Percentiles rank a stretch among this genome's conserved stretches.
These are phyloP conservation scores for Falco punctatus DNA, from an alignment of 2,113 vertebrate genomes.

Conservation along the genomic window DNA sequence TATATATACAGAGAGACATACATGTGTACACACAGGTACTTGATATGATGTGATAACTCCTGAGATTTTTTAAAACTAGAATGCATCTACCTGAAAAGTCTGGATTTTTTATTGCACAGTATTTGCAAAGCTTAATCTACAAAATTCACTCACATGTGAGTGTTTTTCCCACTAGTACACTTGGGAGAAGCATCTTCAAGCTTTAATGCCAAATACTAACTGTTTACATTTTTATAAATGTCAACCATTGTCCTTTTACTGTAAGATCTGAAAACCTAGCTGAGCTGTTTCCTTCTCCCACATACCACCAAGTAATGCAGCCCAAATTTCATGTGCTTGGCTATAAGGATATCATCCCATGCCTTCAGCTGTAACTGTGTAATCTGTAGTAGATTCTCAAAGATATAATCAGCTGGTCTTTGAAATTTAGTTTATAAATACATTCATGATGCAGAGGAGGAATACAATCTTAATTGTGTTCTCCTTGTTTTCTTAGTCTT, in stretches of 20 bases:
- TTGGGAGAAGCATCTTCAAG: neutral
- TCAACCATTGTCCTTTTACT: neutral
- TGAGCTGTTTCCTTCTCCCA: neutral
- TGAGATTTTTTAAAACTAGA: neutral
- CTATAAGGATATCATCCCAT: neutral
- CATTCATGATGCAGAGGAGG: neutral
- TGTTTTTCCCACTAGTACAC: neutral
- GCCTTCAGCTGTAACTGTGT: neutral
- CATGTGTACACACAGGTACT: neutral
- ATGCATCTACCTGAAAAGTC: neutral
- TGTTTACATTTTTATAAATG: conserved; percentile 35
- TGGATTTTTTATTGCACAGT: neutral
- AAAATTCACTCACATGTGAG: neutral
- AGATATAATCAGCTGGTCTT: neutral
- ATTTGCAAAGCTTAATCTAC: neutral
- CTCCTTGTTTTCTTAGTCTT: neutral
- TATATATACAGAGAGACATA: neutral
- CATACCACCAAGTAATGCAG: neutral
- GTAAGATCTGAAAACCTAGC: neutral
- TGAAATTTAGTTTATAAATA: neutral
- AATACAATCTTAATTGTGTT: neutral
- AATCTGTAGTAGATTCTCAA: neutral
- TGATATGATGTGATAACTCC: neutral
- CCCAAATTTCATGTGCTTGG: neutral
- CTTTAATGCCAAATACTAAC: neutral